Percentiles rank a stretch among this genome's conserved stretches.
phyloP scores from a whole-genome alignment of 2,888 invertebrate species.

The Leucania comma region DNA sequence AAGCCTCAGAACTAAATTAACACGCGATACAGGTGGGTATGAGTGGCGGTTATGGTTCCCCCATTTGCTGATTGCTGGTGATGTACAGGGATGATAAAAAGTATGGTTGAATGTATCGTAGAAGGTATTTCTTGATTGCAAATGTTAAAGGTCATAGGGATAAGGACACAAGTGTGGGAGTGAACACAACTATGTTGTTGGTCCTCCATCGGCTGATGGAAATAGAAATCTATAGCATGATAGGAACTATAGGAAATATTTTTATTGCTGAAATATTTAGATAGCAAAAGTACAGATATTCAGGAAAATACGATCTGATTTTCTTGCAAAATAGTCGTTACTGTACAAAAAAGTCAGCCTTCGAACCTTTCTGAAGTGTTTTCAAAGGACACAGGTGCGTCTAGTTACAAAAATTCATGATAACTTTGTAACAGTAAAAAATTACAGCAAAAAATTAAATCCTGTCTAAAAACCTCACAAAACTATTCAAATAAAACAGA shows the following conservation, averaged over 20 bases:
- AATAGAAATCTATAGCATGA: not conserved
- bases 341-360: not conserved
- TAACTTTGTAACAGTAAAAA: not conserved
- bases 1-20: conserved; percentile 48
- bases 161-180: conserved; percentile 1
- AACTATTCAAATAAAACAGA: conserved; percentile 32
- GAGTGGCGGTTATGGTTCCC: conserved; percentile 10
- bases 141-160: not conserved
- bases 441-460: conserved; percentile 10
- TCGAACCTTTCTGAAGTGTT: not conserved
- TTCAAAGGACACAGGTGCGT: not conserved
- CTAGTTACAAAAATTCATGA: not conserved
- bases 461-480: conserved; percentile 9
- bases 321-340: not conserved
- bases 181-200: conserved; percentile 23
- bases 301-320: not conserved
- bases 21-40: conserved; percentile 31
- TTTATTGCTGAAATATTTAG: not conserved
- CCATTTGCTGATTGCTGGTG: conserved; percentile 38
- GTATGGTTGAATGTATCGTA: too few relatives aligned
- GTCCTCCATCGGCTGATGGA: not conserved
- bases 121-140: not conserved
- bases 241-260: not conserved
- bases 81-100: not conserved
- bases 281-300: not conserved